Evolutionary conservation across 2,113 vertebrate species (phyloP).

Genomic region (Myotis yumanensis): DNA sequence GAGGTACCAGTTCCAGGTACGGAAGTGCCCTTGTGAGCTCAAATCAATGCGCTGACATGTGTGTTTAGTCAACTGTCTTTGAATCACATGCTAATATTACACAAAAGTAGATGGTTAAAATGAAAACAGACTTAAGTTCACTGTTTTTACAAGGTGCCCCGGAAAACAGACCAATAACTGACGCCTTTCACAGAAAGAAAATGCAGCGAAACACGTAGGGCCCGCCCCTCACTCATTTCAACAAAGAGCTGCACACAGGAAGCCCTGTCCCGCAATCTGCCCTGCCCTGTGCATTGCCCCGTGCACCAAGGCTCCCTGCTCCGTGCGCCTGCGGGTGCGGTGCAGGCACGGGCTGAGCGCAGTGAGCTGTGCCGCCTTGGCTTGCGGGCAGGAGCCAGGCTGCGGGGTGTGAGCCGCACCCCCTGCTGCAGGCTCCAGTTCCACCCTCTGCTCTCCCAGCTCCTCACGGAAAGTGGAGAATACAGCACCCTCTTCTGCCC

Average conservation of each 20-base stretch:
- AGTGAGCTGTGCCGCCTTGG: neutral
- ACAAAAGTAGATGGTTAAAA: conserved; percentile 50
- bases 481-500: neutral
- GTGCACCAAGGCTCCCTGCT: neutral
- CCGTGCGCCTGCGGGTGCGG: no score
- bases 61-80: neutral
- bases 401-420: neutral
- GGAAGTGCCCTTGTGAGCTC: neutral
- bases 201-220: neutral
- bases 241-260: conserved; percentile 19
- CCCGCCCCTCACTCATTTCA: conserved; percentile 7
- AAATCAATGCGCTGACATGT: neutral
- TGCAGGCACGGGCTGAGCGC: no score
- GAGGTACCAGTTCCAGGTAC: neutral
- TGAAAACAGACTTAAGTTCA: conserved; percentile 53
- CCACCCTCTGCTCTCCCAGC: neutral
- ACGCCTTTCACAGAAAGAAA: conserved; percentile 43
- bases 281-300: neutral
- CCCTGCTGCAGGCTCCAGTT: neutral
- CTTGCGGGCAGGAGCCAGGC: neutral
- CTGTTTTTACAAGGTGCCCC: neutral
- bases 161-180: conserved; percentile 58
- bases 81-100: neutral
- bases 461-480: neutral
- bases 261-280: neutral